A percentile compares a stretch with the other conserved stretches of the same genome.
Evolutionary conservation across 2,888 invertebrate genomes (phyloP).

Genomic region (Trichacis sp.): DNA sequence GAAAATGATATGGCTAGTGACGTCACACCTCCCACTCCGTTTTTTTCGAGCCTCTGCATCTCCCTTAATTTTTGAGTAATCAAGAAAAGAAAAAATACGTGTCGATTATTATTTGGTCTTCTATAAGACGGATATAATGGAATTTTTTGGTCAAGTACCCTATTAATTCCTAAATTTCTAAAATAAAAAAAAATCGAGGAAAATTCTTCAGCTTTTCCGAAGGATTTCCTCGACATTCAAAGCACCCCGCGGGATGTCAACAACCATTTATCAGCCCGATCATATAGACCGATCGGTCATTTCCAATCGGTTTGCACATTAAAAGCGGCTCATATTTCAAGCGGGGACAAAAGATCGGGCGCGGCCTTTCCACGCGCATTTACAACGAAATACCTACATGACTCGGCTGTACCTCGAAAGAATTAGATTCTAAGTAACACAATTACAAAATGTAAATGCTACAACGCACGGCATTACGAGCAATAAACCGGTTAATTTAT

Average conservation of each 20-base stretch:
- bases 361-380: conserved; percentile 40
- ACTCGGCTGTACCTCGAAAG: conserved; percentile 34
- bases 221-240: conserved; percentile 36
- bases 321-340: conserved; percentile 44
- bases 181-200: conserved; percentile 11
- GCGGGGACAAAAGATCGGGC: conserved; percentile 47
- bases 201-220: conserved; percentile 28
- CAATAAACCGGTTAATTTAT: conserved; percentile 12
- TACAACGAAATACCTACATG: conserved; percentile 40
- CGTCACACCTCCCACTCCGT: no score
- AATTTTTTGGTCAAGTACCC: no score
- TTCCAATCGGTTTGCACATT: conserved; percentile 42
- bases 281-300: conserved; percentile 38
- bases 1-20: no score
- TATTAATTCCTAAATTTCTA: no score
- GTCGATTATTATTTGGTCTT: no score
- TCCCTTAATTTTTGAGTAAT: no score
- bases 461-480: conserved; percentile 18
- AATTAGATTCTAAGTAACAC: conserved; percentile 40
- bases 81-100: neutral
- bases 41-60: no score
- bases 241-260: conserved; percentile 50
- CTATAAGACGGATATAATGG: no score
- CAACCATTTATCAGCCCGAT: conserved; percentile 48
- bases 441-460: conserved; percentile 35